Base-by-base conservation (phyloP, 2,888 invertebrate genomes). In the Euzophera pinguis region DNA sequence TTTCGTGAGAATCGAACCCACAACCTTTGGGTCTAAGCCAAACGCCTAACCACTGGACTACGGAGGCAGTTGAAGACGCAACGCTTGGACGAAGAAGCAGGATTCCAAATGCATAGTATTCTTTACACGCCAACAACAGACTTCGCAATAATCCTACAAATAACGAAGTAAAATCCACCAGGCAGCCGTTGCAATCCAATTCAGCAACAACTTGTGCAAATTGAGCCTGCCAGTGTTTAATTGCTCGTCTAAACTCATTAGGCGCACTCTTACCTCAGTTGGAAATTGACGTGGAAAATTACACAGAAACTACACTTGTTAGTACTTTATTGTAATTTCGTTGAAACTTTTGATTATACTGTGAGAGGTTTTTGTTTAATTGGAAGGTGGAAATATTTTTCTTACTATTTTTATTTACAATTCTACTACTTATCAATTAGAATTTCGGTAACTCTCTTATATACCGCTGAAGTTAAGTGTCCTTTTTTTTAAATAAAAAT, bases 191-290 rank as follows among this genome's bases (percentile, higher is more conserved):
- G 38, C 41, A 59, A 69, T 68, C 65, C 62, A 62, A 67, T 69
- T 64, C 59, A 63, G 56, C 55, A 60, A 61, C 63, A 72, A 71
- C 60, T 67, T 65, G 59, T 64, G 69, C 63, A 71, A 73, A 78
- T 71, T 75, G 67, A 65, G 68, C 53, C 61, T 56, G 63, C 60
- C 54, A 14, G 57, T 61, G 59, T 66, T 71, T 75, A 76, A 76
- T 78, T 77, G 70, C 70, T 67, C 60, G 62, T 60, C 58, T 75
- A 65, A 76, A 71, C 67, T 73, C 66, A 71, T 77, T 72, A 71
- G 54, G 16, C 22, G 35, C 49, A 43, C 42, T 51, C 45, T 45
- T 50, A 54, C 52, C 38, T 53, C 54, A 35, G 47, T 52, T 16
- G 51, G 48, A 38, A 50, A 52, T 54, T 49, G 50, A 52, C 34